Evolutionary conservation across 2,888 invertebrate species (phyloP).

Genomic region (Desoria tigrina): DNA sequence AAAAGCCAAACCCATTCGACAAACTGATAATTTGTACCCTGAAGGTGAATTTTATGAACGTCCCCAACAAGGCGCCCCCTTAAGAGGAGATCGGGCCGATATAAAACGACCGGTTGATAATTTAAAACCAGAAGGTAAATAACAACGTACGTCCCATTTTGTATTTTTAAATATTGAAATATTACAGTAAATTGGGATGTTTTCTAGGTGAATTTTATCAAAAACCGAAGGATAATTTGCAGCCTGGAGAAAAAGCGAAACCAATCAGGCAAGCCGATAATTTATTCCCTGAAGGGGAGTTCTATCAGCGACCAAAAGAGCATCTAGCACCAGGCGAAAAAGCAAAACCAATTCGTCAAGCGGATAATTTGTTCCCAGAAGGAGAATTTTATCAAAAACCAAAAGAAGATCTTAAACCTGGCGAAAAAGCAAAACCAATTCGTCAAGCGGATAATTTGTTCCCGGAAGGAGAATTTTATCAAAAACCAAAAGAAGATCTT

Average conservation of each 20-base stretch:
- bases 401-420: too few species aligned
- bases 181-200: conserved; percentile 46
- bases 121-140: conserved; percentile 43
- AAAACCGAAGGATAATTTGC: conserved; percentile 13
- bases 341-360: conserved; percentile 58
- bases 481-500: too few species aligned
- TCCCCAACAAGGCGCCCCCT: conserved; percentile 31
- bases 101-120: conserved; percentile 48
- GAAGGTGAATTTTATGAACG: conserved; percentile 64
- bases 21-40: conserved; percentile 62
- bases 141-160: too few species aligned
- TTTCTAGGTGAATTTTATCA: conserved; percentile 56
- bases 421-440: conserved; percentile 55
- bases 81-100: conserved; percentile 36
- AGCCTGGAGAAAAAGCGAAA: conserved; percentile 52
- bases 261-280: conserved; percentile 59
- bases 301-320: conserved; percentile 61
- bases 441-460: conserved; percentile 60
- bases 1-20: conserved; percentile 56
- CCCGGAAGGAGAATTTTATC: too few species aligned
- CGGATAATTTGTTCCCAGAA: conserved; percentile 63
- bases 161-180: background rate
- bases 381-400: too few species aligned
- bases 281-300: conserved; percentile 64
- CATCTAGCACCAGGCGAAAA: conserved; percentile 60